phyloP scores from a whole-genome alignment of 2,797 vertebrate genomes.

The Luscinia megarhynchos region DNA sequence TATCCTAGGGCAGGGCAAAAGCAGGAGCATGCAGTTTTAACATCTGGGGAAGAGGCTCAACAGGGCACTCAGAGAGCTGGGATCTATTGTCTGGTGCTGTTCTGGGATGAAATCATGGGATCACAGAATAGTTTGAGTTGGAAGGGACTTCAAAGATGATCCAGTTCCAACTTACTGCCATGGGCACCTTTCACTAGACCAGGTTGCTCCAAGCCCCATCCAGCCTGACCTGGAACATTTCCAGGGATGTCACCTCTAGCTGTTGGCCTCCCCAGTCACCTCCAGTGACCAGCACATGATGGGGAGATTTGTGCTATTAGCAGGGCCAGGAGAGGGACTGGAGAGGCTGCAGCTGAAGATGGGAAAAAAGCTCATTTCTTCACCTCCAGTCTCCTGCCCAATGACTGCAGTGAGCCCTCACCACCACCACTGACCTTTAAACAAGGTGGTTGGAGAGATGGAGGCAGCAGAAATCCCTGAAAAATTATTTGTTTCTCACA shows the following conservation, averaged over 20 bases:
- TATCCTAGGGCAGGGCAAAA: not conserved
- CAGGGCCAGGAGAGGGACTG: not conserved
- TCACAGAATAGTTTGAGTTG: not conserved
- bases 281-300: fast-evolving
- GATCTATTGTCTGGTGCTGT: fast-evolving
- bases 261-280: not conserved
- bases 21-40: not conserved
- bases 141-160: not conserved
- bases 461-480: not conserved
- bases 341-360: not conserved
- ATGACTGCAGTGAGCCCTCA: not conserved
- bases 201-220: not conserved
- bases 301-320: fast-evolving
- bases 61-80: not conserved
- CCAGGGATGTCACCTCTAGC: not conserved
- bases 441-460: not conserved
- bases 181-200: not conserved
- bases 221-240: not conserved
- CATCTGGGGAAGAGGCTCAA: not conserved
- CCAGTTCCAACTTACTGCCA: not conserved
- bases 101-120: not conserved
- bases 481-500: slow-evolving; percentile 42
- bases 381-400: not conserved
- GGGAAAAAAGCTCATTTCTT: not conserved
- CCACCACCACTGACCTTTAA: not conserved